Evolutionary conservation across 2,888 invertebrate species (phyloP), one percentile per base, ranked within the genome.

Genomic region (Oxytorus armatus): DNA sequence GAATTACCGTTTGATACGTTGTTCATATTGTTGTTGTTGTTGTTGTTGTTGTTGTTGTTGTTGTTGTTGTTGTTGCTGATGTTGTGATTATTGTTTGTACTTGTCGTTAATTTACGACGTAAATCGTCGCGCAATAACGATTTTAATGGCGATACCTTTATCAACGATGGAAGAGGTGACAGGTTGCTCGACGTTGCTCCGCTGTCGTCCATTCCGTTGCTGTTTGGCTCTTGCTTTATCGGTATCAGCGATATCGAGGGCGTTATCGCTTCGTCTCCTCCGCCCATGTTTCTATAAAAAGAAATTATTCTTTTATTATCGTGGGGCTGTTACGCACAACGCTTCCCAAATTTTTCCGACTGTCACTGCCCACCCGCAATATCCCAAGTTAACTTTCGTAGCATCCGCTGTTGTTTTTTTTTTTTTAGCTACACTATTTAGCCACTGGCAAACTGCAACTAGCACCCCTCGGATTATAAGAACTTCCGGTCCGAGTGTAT

Each of bases 221-320:
- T 92, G 69, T 88, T 90, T 65, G 93, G 93, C 86, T 93, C 94
- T 87, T 88, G 93, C 83, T 97, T 97, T 85, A 97, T 97, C 77
- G 97, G 97, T 93, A 97, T 97, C 70, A 97, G 93, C 47, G 96
- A 96, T 87, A 97, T 97, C 83, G 96, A 97, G 21, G 97, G 97
- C 86, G 96, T 96, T 89, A 97, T 96, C 86, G 93, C 93, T 53
- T 93, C 93, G 85, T 94, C 93, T 51, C 88, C 86, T 79, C 91
- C 87, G 47, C 90, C 81, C 88, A 92, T 86, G 80, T 84, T 89
- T 91, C 93, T 86, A n/a, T n/a, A 1, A 63, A 72, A 66, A 0
- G 11, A 42, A 61, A 42, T n/a, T n/a, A n/a, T n/a, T n/a, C n/a
- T n/a, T n/a, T n/a, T n/a, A n/a, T n/a, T n/a, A n/a, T n/a, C n/a